Conservation (phyloP, 2,113 vertebrate genomes). For the Panthera uncia region DNA sequence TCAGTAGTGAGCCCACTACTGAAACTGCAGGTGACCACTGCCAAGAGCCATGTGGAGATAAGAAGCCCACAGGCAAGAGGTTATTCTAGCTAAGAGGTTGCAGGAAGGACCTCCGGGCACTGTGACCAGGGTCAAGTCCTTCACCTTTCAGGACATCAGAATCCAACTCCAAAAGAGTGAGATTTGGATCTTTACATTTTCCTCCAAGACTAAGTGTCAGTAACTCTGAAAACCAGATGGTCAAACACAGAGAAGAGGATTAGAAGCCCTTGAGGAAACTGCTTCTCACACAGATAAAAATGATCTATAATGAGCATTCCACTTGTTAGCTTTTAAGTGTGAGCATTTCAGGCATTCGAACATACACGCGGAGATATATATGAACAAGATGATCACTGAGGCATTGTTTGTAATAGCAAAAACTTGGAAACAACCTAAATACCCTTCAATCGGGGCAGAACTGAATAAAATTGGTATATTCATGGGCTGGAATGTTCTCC, state of each 20-base stretch:
- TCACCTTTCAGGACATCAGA: not conserved
- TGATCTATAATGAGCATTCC: not conserved
- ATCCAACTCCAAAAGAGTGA: not conserved
- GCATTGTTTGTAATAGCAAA: not conserved
- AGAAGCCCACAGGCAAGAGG: not conserved
- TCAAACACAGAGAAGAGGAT: not conserved
- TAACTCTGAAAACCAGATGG: constrained; percentile 34
- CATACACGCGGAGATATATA: not conserved
- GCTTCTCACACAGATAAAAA: constrained; percentile 19
- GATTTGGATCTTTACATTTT: not conserved
- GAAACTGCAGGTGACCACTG: not conserved
- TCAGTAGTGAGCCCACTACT: rapidly evolving
- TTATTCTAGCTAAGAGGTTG: rapidly evolving
- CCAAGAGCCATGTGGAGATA: no score
- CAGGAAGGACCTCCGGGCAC: not conserved
- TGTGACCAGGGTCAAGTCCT: not conserved
- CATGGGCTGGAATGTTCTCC: constrained; percentile 31
- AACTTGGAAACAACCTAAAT: constrained; percentile 18
- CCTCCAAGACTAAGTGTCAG: not conserved
- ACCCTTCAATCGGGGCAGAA: not conserved
- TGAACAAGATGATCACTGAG: not conserved
- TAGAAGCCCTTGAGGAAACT: constrained; percentile 16
- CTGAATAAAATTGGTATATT: constrained; percentile 1
- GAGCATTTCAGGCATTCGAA: not conserved
- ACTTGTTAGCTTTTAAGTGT: constrained; percentile 35